Evolutionary conservation across 35 echinoderm and acorn worm genomes (phyloP), one percentile per base, ranked within the genome.

Genomic region (Ptychodera flava): DNA sequence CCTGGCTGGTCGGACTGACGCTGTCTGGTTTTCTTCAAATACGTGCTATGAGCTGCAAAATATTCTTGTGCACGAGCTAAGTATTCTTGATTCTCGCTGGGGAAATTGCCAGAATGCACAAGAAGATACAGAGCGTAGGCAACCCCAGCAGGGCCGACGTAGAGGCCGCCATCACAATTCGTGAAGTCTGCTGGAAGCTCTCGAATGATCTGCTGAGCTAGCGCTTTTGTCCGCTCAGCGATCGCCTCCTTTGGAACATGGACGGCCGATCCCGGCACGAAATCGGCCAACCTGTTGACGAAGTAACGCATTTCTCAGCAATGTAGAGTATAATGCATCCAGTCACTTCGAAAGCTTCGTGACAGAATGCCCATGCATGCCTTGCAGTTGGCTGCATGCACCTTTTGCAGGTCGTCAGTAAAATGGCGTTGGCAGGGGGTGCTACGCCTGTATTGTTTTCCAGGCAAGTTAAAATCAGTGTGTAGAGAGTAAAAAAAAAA

Each of bases 271-370:
- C 45, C 45, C 22, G 45, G 45, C 6, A 64, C 45, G 22, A 64
- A 64, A 22, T 64, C 45, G 6, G 6, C 22, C 45, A 64, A 64
- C 6, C 22, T 64, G 45, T 64, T 64, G 6, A 64, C 45, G 45
- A 64, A 64, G 22, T 64, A 64, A 12, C 45, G 45, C 45, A 28
- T 83, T 37, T 6, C 15, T 28, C 6, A 15, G 35, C 15, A 31
- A 16, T 81, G 80, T 31, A 31, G 31, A 32, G 33, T 81, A 34
- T 81, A 81, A 32, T 81, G 31, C 16, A 34, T 1, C 80, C 33
- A 34, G 1, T 81, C 1, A 81, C 35, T 81, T 81, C 35, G 80
- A 33, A 81, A 81, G 80, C 35, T 34, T 81, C 80, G 80, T 81
- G 80, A 1, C 12, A 15, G 33, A 81, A 12, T 33, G 1, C 31